Evolutionary conservation across 2,113 vertebrate species (phyloP).

Genomic region (Sinocyclocheilus rhinocerous): DNA sequence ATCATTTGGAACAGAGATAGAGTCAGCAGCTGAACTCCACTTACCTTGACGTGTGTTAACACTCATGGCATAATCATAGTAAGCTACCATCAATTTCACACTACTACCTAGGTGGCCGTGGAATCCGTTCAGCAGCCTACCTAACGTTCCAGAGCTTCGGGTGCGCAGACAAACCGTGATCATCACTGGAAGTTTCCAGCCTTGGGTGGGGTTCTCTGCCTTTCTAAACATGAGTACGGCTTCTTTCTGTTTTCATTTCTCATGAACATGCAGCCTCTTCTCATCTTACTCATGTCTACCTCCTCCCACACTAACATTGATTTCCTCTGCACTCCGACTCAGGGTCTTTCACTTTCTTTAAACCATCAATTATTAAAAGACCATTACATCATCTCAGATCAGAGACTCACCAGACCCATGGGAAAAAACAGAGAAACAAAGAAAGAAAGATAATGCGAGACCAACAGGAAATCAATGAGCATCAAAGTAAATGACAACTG

Average conservation of each 20-base stretch:
- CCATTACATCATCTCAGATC: conserved; percentile 69
- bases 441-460: not conserved
- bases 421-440: not conserved
- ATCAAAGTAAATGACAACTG: too few relatives aligned
- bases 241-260: conserved; percentile 41
- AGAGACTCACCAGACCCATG: conserved; percentile 48
- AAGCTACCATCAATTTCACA: not conserved
- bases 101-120: not conserved
- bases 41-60: not conserved
- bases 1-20: not conserved
- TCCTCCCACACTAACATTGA: conserved; percentile 57
- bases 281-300: conserved; percentile 10
- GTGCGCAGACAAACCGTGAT: not conserved
- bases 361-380: conserved; percentile 75
- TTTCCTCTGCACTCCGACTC: conserved; percentile 60
- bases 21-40: not conserved
- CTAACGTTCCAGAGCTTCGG: not conserved
- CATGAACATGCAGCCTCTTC: conserved; percentile 34
- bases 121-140: not conserved
- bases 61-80: not conserved
- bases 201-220: conserved; percentile 64
- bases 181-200: conserved; percentile 15
- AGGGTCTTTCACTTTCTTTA: conserved; percentile 67
- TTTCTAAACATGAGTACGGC: conserved; percentile 50
- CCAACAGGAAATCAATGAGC: not conserved